These are phyloP conservation scores for Carollia perspicillata DNA, from an alignment of 2,113 vertebrate genomes.

Conservation along the genomic window DNA sequence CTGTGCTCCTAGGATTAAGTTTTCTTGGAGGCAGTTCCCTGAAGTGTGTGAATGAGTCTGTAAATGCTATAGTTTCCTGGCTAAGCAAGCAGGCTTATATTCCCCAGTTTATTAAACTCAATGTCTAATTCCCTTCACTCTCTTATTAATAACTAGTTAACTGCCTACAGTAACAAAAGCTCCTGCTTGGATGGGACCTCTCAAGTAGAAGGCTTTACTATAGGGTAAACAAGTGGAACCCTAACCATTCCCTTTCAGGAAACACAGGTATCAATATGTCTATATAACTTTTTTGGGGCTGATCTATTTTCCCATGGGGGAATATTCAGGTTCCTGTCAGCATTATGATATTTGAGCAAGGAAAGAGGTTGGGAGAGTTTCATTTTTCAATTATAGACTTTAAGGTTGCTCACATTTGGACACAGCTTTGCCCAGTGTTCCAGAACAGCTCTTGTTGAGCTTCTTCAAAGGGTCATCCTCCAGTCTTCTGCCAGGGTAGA, in stretches of 20 bases:
- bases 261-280: not conserved
- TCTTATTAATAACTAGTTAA: too few species aligned
- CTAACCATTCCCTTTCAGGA: not conserved
- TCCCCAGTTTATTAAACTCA: too few species aligned
- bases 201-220: not conserved
- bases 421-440: not conserved
- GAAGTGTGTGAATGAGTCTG: too few species aligned
- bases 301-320: not conserved
- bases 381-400: not conserved
- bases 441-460: not conserved
- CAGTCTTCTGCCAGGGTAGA: not conserved
- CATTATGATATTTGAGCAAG: not conserved
- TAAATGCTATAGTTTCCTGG: too few species aligned
- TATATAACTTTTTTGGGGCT: not conserved
- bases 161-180: not conserved
- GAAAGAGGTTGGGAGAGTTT: not conserved
- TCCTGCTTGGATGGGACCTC: not conserved
- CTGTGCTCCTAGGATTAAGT: too few species aligned
- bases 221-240: not conserved
- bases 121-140: too few species aligned
- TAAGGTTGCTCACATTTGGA: not conserved
- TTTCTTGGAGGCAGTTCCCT: too few species aligned
- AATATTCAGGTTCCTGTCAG: not conserved
- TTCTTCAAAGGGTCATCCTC: not conserved
- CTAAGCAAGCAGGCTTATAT: too few species aligned